Base-by-base conservation (phyloP, 2,888 invertebrate species). In the Amblyjoppa proteus region DNA sequence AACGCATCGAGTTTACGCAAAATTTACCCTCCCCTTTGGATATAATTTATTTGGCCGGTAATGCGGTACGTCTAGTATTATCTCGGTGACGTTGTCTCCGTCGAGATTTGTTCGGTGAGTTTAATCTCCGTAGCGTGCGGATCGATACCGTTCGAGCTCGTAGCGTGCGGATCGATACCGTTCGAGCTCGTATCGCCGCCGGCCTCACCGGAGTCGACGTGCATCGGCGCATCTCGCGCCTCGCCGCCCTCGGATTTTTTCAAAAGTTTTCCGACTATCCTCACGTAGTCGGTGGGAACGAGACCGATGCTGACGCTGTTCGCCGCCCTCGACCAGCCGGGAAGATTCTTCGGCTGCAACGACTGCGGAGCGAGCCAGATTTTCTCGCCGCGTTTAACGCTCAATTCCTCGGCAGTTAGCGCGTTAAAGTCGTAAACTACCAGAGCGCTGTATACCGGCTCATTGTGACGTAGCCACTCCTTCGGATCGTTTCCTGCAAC, bases 341-440 rank as follows among this genome's bases (percentile, higher is more conserved):
- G 92, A 9, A 89, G 73, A 87, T 95, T 95, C 89, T 96, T 95
- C 41, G 96, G 96, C 94, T 99, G 99, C 34, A 98, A 95, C 88
- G 97, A 96, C 92, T 96, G 95, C 0, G 99, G 99, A 0, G 99
- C 99, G 11, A 99, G 94, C 80, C 96, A 95, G 6, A 99, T 94
- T 51, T 96, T 95, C 91, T 98, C 97, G 87, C 98, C 98, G 77
- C 96, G 95, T 87, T 95, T 95, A 91, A 99, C 95, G 87, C 96
- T 96, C 45, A 99, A 93, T 94, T 99, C 99, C 85, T 97, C 96
- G 0, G 96, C 95, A 16, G 95, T 95, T 1, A 96, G 95, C 0
- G 97, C 97, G 78, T 95, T 95, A 94, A 98, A 99, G 92, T 97
- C 96, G 94, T 97, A 97, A 20, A 96, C 95, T 2, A 97, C 97